Percentiles rank a stretch among this genome's conserved stretches.
phyloP scores from a whole-genome alignment of 1,140 invertebrate species.

The Aphis gossypii region DNA sequence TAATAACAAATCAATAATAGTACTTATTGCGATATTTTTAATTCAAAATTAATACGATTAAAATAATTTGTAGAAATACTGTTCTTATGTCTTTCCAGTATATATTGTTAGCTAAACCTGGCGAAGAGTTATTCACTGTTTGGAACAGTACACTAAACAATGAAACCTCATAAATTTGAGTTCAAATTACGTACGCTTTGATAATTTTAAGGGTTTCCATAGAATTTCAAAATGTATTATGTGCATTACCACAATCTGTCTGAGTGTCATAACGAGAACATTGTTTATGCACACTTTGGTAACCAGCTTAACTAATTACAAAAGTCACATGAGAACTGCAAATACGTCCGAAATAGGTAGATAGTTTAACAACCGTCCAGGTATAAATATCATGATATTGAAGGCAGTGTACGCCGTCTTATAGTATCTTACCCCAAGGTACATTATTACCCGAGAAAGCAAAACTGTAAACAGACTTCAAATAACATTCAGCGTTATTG shows the following conservation, averaged over 20 bases:
- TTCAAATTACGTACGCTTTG: neutral
- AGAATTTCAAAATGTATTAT: conserved; percentile 10
- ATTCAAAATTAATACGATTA: neutral
- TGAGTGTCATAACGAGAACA: neutral
- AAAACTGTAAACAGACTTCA: too few relatives aligned
- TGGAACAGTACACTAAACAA: conserved; percentile 14
- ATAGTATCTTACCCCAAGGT: neutral
- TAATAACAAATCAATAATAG: neutral
- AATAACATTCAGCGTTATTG: too few relatives aligned
- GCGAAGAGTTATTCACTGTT: neutral
- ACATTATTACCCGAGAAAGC: neutral
- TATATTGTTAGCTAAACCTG: neutral
- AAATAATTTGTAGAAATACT: neutral
- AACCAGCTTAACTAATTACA: neutral
- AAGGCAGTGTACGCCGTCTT: neutral
- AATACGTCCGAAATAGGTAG: neutral
- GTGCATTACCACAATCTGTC: neutral
- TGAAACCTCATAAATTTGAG: conserved; percentile 10
- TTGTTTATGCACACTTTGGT: neutral
- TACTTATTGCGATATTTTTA: neutral
- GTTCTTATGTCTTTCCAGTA: neutral
- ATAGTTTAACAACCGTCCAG: neutral
- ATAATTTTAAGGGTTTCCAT: neutral
- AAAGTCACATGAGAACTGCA: neutral
- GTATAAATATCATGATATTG: neutral